Evolutionary conservation across 53 echinoderm and acorn worm genomes (phyloP).

Genomic region (Crossaster papposus): DNA sequence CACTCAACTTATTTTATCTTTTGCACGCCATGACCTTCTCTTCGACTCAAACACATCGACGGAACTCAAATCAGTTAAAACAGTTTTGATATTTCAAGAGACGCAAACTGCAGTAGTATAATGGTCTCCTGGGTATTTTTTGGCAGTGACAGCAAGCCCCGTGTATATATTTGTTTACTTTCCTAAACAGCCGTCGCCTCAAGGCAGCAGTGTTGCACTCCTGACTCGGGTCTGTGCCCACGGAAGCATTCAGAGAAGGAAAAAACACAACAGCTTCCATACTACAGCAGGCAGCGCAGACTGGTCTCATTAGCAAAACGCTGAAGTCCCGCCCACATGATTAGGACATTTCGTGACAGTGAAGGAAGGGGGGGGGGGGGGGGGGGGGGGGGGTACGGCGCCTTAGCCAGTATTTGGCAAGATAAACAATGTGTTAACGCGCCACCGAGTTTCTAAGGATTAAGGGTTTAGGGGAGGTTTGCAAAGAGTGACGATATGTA

Average conservation of each 20-base stretch:
- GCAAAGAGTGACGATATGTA: neutral
- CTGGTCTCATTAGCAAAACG: slow-evolving; percentile 48
- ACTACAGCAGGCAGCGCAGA: too few relatives aligned
- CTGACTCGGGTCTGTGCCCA: neutral
- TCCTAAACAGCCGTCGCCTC: slow-evolving; percentile 61
- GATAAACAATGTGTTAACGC: slow-evolving; percentile 64
- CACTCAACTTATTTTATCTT: neutral
- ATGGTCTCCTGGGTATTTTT: slow-evolving; percentile 11
- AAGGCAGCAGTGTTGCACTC: slow-evolving; percentile 9
- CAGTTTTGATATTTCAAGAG: neutral
- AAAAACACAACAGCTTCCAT: neutral
- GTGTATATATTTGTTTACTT: slow-evolving; percentile 54
- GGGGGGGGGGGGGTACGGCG: too few relatives aligned
- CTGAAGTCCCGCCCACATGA: slow-evolving; percentile 63
- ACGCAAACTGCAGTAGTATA: neutral
- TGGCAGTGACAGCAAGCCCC: slow-evolving; percentile 35
- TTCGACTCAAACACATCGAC: neutral
- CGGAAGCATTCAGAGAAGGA: neutral
- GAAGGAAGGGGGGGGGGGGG: slow-evolving; percentile 21
- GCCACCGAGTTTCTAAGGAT: slow-evolving; percentile 34
- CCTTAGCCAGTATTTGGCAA: slow-evolving; percentile 57
- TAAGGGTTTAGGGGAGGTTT: neutral
- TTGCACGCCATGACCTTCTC: neutral
- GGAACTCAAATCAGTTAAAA: neutral
- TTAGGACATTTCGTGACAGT: slow-evolving; percentile 60